Base-by-base conservation (phyloP, 2,888 invertebrate species). In the Nomada flava region DNA sequence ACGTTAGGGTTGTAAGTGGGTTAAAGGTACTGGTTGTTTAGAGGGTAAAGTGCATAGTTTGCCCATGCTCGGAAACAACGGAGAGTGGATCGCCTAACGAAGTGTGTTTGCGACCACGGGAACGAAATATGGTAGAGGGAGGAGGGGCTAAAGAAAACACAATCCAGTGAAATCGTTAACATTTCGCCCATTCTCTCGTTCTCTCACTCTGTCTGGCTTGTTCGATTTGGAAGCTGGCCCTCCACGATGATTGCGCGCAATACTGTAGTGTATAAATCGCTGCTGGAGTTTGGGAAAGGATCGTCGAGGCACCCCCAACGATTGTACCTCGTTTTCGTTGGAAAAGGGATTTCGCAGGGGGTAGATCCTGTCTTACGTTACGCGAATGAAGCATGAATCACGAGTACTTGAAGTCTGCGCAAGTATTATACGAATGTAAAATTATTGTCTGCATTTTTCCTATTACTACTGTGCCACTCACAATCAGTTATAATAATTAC, bases 141-240 rank as follows among this genome's bases (percentile, higher is more conserved):
- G 44, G 36, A 23, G 55, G 62, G 44, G 36, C 76, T 50, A 86
- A 88, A 76, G 81, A 85, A 86, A 75, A 77, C 83, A 85, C 89
- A 89, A 90, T 90, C 90, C 86, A 81, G 86, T 87, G 88, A 88
- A 91, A 89, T 90, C 87, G 82, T 89, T 86, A 88, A 87, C 79
- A 84, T 79, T 83, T 82, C 74, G 85, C 82, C 80, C 82, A 73
- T 82, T 86, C 78, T 74, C 68, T 44, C 63, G 29, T 52, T 47
- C 42, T 52, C 42, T 57, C 0, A 5, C 20, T 60, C 13, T 52
- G 29, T 36, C 13, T 42, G 23, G n/a, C n/a, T 71, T 55, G 50
- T 50, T 80, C 63, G 52, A 74, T 82, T 67, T 75, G 67, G 36
- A 75, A 53, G 44, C 11, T 52, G 2, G 50, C 53, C 64, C n/a